Evolutionary conservation across 1,140 invertebrate species (phyloP), one percentile per base, ranked within the genome.

Genomic region (Drosophila ogumai): DNA sequence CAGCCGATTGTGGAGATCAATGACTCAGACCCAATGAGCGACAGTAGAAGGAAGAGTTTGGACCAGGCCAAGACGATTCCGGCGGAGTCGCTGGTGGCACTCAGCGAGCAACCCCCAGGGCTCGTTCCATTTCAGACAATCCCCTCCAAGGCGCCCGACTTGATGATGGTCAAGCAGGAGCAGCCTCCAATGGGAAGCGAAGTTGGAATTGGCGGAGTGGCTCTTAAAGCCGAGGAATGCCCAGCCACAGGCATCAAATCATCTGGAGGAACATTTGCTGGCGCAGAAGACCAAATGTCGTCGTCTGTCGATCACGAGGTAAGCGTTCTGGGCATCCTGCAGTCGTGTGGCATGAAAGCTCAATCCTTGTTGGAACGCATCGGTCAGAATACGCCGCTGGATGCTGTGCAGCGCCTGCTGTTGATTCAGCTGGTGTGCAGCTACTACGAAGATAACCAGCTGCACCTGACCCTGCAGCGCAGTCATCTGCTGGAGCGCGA

Each of bases 401-500:
- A 82, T 22, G 75, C 76, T 1, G 75, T 73, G 40, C 87, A 92
- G 50, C 81, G 91, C 0, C 13, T 78, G 28, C 38, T 91, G 17
- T 57, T 92, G 5, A 92, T 92, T 6, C 81, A 91, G 22, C 57
- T 91, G 17, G 88, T 92, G 25, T 91, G 78, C 57, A 81, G 76
- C 41, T 92, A 79, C 58, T 92, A 92, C 44, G 91, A 90, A 57
- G 84, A 91, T 3, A 90, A 91, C 34, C 77, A 82, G 3, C 32
- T 81, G 60, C 91, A 92, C 54, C 28, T 92, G 61, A 91, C 91
- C 4, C 60, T 92, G 43, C 81, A 92, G 36, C 59, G 80, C 6
- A 92, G 91, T 34, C 82, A 92, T 36, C 69, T 84, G 8, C 47
- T 92, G n/a, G 91, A 92, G 34, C 69, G 79, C 3, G 86, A 92